A percentile compares a stretch with the other conserved stretches of the same genome.
Conservation (phyloP, 2,113 vertebrate genomes). For the Gymnogyps californianus region DNA sequence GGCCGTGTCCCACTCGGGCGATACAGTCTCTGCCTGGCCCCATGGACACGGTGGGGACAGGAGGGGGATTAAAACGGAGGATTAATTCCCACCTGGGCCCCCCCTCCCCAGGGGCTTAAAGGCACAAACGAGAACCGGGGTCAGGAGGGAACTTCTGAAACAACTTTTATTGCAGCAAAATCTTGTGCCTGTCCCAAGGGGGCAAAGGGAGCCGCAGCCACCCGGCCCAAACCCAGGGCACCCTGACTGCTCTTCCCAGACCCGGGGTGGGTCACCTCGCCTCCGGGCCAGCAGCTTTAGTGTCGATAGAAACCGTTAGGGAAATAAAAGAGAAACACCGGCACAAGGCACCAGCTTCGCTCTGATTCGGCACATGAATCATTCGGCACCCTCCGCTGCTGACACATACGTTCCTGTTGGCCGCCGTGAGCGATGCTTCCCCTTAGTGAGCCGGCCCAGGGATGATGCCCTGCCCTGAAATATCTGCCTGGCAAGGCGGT, state of each 20-base stretch:
- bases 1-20: neutral
- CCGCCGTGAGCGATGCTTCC: neutral
- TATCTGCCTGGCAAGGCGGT: neutral
- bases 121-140: rapidly evolving
- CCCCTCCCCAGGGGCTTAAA: neutral
- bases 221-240: neutral
- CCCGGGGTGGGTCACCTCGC: neutral
- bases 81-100: neutral
- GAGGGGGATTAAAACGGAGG: neutral
- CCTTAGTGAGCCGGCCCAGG: neutral
- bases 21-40: neutral
- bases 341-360: neutral
- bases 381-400: neutral
- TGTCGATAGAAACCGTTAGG: rapidly evolving
- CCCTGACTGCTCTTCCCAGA: neutral
- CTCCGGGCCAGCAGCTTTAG: neutral
- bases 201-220: neutral
- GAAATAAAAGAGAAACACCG: neutral
- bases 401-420: neutral
- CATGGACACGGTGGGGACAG: rapidly evolving
- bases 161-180: neutral
- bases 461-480: neutral
- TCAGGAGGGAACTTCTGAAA: neutral
- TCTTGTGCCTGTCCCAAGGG: neutral
- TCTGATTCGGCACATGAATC: neutral